These are phyloP conservation scores for Cephus runcator DNA, from an alignment of 2,888 invertebrate genomes.

Conservation along the genomic window DNA sequence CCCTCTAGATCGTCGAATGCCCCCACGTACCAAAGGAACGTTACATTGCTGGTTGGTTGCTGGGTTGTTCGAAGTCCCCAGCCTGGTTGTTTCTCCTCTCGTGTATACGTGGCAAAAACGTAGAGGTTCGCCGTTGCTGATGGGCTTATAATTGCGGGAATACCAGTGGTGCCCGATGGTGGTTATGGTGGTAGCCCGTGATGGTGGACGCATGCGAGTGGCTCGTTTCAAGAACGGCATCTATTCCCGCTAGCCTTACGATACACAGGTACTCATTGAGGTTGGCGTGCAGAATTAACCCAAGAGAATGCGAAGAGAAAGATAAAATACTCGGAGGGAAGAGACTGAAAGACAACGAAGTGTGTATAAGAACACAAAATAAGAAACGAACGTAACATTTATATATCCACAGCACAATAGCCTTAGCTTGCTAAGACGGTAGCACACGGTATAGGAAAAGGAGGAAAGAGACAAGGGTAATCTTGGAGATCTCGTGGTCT, in stretches of 20 bases:
- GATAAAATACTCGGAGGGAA: background rate
- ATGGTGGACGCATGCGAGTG: constrained; percentile 17
- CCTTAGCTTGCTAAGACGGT: background rate
- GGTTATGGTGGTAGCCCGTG: constrained; percentile 2
- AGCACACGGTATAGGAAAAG: background rate
- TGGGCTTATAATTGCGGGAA: constrained; percentile 55
- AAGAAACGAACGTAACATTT: background rate
- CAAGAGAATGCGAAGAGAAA: background rate
- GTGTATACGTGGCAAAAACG: constrained; percentile 40
- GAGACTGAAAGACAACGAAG: background rate
- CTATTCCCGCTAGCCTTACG: background rate
- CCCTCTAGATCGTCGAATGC: constrained; percentile 14
- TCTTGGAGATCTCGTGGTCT: background rate
- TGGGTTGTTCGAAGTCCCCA: background rate
- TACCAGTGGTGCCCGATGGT: constrained; percentile 17
- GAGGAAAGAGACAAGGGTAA: background rate
- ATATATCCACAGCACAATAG: background rate
- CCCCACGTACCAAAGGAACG: background rate
- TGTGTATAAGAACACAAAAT: background rate
- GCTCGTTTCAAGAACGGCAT: constrained; percentile 13
- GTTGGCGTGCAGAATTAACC: constrained; percentile 2
- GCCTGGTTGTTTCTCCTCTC: constrained; percentile 15
- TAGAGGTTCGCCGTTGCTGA: constrained; percentile 45
- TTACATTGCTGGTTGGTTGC: background rate
- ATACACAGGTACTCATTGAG: background rate